Percentiles rank a stretch among this genome's conserved stretches.
These are phyloP conservation scores for Leptestheria dahalacensis DNA, from an alignment of 1,140 invertebrate species.

Conservation along the genomic window DNA sequence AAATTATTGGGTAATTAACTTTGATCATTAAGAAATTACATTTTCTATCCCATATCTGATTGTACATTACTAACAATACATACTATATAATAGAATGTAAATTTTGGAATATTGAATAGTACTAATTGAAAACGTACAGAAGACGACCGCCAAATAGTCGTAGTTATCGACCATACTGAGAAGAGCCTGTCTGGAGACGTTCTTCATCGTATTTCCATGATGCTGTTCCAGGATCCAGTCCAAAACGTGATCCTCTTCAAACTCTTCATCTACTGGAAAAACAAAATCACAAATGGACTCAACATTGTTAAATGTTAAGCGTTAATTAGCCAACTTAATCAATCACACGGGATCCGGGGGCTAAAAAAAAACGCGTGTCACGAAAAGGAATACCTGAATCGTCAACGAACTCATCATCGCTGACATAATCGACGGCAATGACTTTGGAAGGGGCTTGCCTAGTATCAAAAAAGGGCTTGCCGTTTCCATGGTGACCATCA, in stretches of 20 bases:
- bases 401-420: constrained; percentile 9
- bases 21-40: no score
- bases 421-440: neutral
- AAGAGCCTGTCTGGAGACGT: constrained; percentile 68
- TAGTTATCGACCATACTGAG: constrained; percentile 75
- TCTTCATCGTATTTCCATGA: constrained; percentile 82
- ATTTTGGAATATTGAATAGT: neutral
- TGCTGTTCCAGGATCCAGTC: constrained; percentile 85
- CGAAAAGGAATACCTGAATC: constrained; percentile 8
- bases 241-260: constrained; percentile 67
- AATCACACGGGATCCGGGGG: neutral
- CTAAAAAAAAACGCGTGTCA: neutral
- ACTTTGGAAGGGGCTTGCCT: neutral
- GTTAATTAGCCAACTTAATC: neutral
- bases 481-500: neutral
- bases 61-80: no score
- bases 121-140: constrained; percentile 53
- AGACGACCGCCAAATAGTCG: constrained; percentile 81
- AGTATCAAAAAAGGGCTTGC: neutral
- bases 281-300: neutral
- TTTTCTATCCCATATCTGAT: no score
- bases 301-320: constrained; percentile 3
- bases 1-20: no score
- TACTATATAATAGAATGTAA: neutral
- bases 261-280: constrained; percentile 19